These are phyloP conservation scores for Ramphastos sulfuratus DNA, from an alignment of 2,113 vertebrate genomes.

Conservation along the genomic window DNA sequence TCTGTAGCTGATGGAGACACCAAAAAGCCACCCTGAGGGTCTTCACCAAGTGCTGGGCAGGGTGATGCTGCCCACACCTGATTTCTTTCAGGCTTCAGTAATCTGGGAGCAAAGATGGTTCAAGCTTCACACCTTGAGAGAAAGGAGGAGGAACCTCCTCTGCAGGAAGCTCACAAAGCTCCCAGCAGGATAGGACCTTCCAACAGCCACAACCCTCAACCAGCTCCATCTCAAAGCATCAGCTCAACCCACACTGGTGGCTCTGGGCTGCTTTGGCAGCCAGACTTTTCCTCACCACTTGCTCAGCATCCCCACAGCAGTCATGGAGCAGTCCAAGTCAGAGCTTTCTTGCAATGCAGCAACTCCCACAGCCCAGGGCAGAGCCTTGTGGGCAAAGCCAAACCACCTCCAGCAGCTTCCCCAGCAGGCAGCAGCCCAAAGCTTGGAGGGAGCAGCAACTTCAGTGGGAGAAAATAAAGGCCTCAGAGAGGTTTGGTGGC, in stretches of 20 bases:
- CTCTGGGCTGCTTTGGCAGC: not conserved
- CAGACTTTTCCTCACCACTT: not conserved
- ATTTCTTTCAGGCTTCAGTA: not conserved
- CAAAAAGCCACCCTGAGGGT: not conserved
- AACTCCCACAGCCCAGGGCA: not conserved
- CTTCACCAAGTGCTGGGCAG: not conserved
- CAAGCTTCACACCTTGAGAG: not conserved
- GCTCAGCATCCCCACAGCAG: not conserved
- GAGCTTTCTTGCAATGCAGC: not conserved
- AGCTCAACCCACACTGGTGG: fast-evolving
- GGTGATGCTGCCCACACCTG: not conserved
- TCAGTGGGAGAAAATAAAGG: not conserved
- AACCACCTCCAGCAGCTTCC: not conserved
- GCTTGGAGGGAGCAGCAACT: not conserved
- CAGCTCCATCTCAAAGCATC: not conserved
- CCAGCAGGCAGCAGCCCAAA: not conserved
- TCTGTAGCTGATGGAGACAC: not conserved
- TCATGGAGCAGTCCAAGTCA: not conserved
- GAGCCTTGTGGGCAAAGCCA: not conserved
- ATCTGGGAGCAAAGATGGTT: fast-evolving
- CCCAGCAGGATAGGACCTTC: not conserved
- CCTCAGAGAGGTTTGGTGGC: not conserved
- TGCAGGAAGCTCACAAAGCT: not conserved
- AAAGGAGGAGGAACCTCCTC: not conserved
- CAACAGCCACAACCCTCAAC: fast-evolving